phyloP scores from a whole-genome alignment of 2,888 invertebrate species.

The Trypoxylon attenuatum region DNA sequence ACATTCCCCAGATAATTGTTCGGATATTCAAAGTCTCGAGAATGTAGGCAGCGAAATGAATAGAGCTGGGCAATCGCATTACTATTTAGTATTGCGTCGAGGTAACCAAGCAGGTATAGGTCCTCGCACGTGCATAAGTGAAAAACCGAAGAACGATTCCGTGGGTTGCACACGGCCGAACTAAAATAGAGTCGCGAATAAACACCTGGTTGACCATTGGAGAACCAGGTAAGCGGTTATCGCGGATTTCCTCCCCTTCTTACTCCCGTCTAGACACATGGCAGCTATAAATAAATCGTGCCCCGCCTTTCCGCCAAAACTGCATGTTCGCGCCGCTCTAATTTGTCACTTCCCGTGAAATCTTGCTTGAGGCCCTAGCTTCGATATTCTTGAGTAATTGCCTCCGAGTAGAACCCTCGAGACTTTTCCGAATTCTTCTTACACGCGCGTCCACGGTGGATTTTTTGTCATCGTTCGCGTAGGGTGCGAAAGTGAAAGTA shows the following conservation, averaged over 20 bases:
- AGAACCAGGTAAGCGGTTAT: constrained; percentile 8
- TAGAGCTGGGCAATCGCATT: constrained; percentile 43
- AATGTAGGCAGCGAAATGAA: constrained; percentile 42
- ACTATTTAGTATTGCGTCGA: constrained; percentile 39
- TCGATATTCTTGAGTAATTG: too few relatives aligned
- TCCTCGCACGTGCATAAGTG: constrained; percentile 6
- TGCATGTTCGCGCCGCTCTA: constrained; percentile 16
- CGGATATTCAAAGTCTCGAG: too few relatives aligned
- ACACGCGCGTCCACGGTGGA: too few relatives aligned
- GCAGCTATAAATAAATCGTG: constrained; percentile 40
- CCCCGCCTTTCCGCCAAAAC: constrained; percentile 9
- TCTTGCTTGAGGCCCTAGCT: too few relatives aligned
- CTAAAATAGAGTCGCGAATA: constrained; percentile 42
- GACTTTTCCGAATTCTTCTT: too few relatives aligned
- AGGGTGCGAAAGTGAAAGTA: too few relatives aligned
- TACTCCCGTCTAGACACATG: too few relatives aligned
- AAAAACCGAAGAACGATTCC: constrained; percentile 15
- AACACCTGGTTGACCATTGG: constrained; percentile 46
- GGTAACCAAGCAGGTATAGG: constrained; percentile 25
- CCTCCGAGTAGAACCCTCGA: too few relatives aligned
- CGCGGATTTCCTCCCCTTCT: not conserved
- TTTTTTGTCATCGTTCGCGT: too few relatives aligned
- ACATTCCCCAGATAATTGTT: too few relatives aligned
- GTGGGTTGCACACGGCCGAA: constrained; percentile 38
- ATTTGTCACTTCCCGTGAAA: constrained; percentile 42